Evolutionary conservation across 2,888 invertebrate genomes (phyloP), one percentile per base, ranked within the genome.

Genomic region (Drosophila differens): DNA sequence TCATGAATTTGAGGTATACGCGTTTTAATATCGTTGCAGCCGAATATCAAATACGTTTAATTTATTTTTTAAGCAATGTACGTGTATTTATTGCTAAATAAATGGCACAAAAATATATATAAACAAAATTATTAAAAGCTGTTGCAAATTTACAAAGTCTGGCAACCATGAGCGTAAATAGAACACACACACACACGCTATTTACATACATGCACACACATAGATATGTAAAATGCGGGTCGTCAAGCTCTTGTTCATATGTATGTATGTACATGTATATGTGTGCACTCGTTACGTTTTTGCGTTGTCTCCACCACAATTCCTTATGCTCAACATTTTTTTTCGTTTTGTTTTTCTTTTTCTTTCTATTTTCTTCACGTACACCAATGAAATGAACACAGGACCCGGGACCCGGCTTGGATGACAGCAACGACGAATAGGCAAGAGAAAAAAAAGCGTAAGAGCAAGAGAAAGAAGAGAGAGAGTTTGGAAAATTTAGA

Each of bases 401-500:
- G 81, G 80, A 80, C 85, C 85, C 83, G 76, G 74, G 67, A 61
- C 70, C 70, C 69, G 74, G 58, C 74, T 76, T 77, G 74, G 83
- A 74, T 74, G 74, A 70, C 76, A 83, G 78, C 80, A 60, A 72
- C 61, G 61, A 78, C 73, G 65, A 64, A 44, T 62, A 76, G 73
- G 68, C 71, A 69, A 65, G 41, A 70, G 41, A 65, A 62, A 60
- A 57, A 69, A 55, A 16, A 47, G 28, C 55, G 44, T 51, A 32
- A 47, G 28, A 53, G 66, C 62, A 66, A 79, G 65, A 76, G 70
- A 65, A 70, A 84, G 72, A 76, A 65, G 69, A 84, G 71, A 76
- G 76, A 82, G 77, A 85, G 81, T 90, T 89, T 86, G 90, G 73
- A 90, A 90, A 85, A 86, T 80, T 30, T 85, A 89, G 83, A 85